These are phyloP conservation scores for Trissolcus japonicus DNA, from an alignment of 2,888 invertebrate species.

Conservation along the genomic window DNA sequence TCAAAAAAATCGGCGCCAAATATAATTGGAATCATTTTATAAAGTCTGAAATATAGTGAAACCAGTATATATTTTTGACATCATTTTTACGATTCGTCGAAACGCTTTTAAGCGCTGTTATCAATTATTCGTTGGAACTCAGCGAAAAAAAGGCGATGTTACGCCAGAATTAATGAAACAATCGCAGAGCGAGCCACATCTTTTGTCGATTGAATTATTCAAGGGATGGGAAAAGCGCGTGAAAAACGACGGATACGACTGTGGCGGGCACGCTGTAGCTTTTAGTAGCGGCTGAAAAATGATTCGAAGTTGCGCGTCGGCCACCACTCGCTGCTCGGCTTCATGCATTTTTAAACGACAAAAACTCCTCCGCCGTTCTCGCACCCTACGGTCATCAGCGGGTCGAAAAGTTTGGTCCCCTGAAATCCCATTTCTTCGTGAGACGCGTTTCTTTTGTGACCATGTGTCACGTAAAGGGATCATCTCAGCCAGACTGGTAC, in stretches of 20 bases:
- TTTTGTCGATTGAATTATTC: constrained; percentile 55
- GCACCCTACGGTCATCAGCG: constrained; percentile 1
- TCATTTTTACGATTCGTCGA: too few species aligned
- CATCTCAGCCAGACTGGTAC: constrained; percentile 25
- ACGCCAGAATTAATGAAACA: constrained; percentile 26
- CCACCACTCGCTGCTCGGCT: constrained; percentile 62
- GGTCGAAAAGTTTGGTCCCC: constrained; percentile 18
- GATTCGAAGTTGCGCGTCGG: constrained; percentile 65
- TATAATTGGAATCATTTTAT: too few species aligned
- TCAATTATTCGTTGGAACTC: constrained; percentile 12
- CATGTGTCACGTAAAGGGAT: constrained; percentile 45
- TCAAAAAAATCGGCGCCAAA: too few species aligned
- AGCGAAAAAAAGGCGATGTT: constrained; percentile 21
- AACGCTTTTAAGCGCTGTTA: constrained; percentile 1
- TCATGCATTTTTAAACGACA: constrained; percentile 63
- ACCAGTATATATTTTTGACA: too few species aligned
- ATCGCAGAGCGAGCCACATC: constrained; percentile 27
- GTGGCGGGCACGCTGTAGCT: constrained; percentile 49
- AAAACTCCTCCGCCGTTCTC: constrained; percentile 33
- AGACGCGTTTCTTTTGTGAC: constrained; percentile 44
- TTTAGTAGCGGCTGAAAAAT: constrained; percentile 63
- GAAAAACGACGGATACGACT: constrained; percentile 43
- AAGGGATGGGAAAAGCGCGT: constrained; percentile 35
- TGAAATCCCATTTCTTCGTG: constrained; percentile 46
- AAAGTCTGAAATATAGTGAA: too few species aligned